phyloP scores from a whole-genome alignment of 2,797 vertebrate genomes.

The Gymnoscopelus braueri region DNA sequence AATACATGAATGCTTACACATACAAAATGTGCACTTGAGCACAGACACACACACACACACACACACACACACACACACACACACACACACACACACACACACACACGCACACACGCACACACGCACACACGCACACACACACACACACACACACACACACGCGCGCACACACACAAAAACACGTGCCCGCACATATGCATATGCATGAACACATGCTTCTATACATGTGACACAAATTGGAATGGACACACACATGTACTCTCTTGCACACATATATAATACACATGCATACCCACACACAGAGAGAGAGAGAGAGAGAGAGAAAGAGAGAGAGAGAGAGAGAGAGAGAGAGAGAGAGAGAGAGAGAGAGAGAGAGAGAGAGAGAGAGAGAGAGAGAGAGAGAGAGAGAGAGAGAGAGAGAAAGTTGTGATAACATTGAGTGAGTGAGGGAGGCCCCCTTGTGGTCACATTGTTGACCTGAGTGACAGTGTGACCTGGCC shows the following conservation, averaged over 20 bases:
- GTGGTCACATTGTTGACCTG: conserved; percentile 54
- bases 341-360: not conserved
- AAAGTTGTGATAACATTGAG: conserved; percentile 27
- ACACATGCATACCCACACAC: not conserved
- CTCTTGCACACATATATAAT: not conserved
- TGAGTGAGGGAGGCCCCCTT: conserved; percentile 63
- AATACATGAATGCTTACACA: not conserved
- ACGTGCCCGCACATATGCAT: no score
- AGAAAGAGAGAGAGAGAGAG: not conserved
- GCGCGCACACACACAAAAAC: not conserved
- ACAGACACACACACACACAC: conserved; percentile 4
- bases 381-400: not conserved
- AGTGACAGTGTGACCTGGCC: not conserved
- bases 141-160: conserved; percentile 4
- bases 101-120: conserved; percentile 13
- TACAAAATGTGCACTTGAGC: not conserved
- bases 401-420: not conserved
- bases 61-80: conserved; percentile 9
- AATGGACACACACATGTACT: not conserved
- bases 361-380: not conserved
- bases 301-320: no score
- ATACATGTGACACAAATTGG: no score
- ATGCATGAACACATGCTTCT: no score
- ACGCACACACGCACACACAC: conserved; percentile 3
- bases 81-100: conserved; percentile 3